Conservation (phyloP, 2,888 invertebrate genomes). For the Orthosia incerta region DNA sequence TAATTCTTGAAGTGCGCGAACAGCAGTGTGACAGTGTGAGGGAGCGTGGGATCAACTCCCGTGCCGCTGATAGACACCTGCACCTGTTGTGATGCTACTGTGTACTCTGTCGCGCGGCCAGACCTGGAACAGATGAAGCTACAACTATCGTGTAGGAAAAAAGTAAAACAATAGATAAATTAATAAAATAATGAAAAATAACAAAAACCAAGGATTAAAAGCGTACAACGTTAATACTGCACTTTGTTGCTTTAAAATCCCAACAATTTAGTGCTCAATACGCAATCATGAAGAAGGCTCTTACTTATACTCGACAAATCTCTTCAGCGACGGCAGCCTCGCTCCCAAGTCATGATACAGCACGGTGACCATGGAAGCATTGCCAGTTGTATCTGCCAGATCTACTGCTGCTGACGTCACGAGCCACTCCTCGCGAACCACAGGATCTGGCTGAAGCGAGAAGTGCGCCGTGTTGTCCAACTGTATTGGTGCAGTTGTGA, state of each 20-base stretch:
- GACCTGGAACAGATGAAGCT: slow-evolving; percentile 88
- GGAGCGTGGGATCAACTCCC: slow-evolving; percentile 82
- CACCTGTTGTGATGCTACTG: slow-evolving; percentile 91
- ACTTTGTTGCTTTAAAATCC: no score
- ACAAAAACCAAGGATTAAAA: no score
- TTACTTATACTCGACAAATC: slow-evolving; percentile 91
- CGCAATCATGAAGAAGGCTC: slow-evolving; percentile 60
- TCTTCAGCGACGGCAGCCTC: slow-evolving; percentile 92
- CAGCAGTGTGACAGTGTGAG: slow-evolving; percentile 80
- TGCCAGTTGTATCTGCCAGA: slow-evolving; percentile 75
- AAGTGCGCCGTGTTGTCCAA: slow-evolving; percentile 83
- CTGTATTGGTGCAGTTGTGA: slow-evolving; percentile 77
- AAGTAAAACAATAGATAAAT: slow-evolving; percentile 37
- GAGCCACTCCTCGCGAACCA: slow-evolving; percentile 79
- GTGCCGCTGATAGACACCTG: slow-evolving; percentile 79
- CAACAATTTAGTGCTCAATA: background rate
- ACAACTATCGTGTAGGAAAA: slow-evolving; percentile 65
- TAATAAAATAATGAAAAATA: slow-evolving; percentile 2
- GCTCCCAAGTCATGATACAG: slow-evolving; percentile 92
- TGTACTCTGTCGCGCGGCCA: slow-evolving; percentile 92
- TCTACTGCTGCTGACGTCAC: slow-evolving; percentile 83
- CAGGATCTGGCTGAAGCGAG: slow-evolving; percentile 71
- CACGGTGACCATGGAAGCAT: slow-evolving; percentile 87
- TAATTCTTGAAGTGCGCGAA: slow-evolving; percentile 85
- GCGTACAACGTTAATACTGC: no score